phyloP scores from a whole-genome alignment of 2,888 invertebrate species.

The Apamea anceps region DNA sequence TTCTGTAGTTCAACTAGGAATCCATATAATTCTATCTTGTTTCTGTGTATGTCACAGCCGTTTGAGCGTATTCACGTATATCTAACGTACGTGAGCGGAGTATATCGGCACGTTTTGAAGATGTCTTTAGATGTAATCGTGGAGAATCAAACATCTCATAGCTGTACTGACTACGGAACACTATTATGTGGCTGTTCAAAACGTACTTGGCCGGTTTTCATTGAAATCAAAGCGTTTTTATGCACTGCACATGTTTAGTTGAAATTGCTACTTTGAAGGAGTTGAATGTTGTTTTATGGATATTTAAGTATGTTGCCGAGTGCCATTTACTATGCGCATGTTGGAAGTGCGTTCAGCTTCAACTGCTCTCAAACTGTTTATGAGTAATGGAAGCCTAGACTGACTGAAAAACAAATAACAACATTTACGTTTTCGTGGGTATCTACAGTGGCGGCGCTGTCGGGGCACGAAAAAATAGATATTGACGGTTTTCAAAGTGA shows the following conservation, averaged over 20 bases:
- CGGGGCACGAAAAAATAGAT: background rate
- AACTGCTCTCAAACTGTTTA: constrained; percentile 23
- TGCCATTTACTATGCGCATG: constrained; percentile 26
- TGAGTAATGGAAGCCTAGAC: background rate
- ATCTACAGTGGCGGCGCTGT: background rate
- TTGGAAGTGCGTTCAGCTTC: background rate
- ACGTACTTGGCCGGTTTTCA: constrained; percentile 6
- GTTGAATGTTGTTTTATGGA: constrained; percentile 39
- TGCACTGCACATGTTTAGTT: constrained; percentile 26
- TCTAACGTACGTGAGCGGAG: background rate
- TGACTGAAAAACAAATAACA: background rate
- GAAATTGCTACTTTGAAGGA: constrained; percentile 15
- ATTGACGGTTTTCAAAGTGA: background rate
- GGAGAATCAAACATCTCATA: background rate
- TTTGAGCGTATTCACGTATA: background rate
- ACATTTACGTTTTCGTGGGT: background rate
- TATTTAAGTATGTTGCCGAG: constrained; percentile 25
- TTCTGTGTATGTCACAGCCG: background rate
- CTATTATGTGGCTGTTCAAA: background rate
- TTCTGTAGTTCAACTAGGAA: constrained; percentile 14
- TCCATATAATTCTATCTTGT: background rate
- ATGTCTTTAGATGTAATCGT: background rate
- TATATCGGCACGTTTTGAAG: background rate
- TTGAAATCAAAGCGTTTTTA: constrained; percentile 57
- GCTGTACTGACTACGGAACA: constrained; percentile 4